phyloP scores from a whole-genome alignment of 2,888 invertebrate species.

The Agrotis segetum region DNA sequence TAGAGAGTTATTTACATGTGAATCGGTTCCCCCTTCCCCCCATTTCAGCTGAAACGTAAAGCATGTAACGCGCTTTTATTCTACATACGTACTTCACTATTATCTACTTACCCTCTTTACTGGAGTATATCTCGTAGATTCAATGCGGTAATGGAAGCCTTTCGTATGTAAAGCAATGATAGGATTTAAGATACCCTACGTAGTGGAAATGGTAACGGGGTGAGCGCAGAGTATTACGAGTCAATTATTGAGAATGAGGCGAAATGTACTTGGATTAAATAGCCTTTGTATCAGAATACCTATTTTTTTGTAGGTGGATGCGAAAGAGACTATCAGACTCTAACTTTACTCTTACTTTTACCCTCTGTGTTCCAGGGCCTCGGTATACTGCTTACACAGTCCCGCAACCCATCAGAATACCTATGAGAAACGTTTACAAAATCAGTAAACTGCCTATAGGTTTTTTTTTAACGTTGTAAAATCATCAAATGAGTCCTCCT shows the following conservation, averaged over 20 bases:
- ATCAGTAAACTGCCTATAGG: background rate
- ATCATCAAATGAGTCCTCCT: no score
- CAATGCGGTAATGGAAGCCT: slow-evolving; percentile 42
- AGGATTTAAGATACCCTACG: slow-evolving; percentile 23
- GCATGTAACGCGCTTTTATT: slow-evolving; percentile 42
- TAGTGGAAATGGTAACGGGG: slow-evolving; percentile 1
- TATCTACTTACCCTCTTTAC: slow-evolving; percentile 19
- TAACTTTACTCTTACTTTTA: no score
- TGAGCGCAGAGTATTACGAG: slow-evolving; percentile 5
- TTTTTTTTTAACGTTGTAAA: no score
- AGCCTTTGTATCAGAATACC: background rate
- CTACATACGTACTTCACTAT: slow-evolving; percentile 12
- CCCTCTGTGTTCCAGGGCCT: no score
- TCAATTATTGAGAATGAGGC: background rate
- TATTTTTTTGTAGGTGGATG: background rate
- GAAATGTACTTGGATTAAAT: background rate
- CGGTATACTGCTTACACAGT: no score
- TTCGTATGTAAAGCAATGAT: slow-evolving; percentile 28
- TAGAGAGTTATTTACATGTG: slow-evolving; percentile 18
- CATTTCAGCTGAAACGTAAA: slow-evolving; percentile 30
- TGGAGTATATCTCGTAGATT: slow-evolving; percentile 17
- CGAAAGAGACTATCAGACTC: no score
- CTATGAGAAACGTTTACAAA: background rate
- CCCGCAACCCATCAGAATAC: background rate
- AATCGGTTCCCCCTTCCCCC: slow-evolving; percentile 9